These are phyloP conservation scores for Dichetophora obliterata DNA, from an alignment of 2,888 invertebrate genomes.

Conservation along the genomic window DNA sequence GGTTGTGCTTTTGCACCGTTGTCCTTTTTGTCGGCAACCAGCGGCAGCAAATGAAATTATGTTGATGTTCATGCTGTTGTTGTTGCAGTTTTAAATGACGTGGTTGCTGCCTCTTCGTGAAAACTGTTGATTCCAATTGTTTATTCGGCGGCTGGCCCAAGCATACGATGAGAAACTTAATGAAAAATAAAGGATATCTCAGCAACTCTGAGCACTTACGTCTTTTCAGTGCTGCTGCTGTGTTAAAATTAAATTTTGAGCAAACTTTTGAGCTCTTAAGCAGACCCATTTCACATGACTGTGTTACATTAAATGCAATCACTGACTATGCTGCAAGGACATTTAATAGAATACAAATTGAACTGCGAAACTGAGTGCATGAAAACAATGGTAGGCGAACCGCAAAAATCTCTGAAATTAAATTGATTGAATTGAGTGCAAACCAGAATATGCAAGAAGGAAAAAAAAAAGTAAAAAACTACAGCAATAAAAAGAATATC, in stretches of 20 bases:
- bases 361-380: constrained; percentile 7
- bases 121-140: constrained; percentile 33
- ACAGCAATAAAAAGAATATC: background rate
- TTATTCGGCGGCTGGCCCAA: background rate
- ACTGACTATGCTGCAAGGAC: background rate
- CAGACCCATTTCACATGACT: too few species aligned
- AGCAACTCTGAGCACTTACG: too few species aligned
- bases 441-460: background rate
- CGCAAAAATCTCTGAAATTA: constrained; percentile 31
- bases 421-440: constrained; percentile 38
- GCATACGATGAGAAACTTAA: background rate
- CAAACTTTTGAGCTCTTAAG: background rate
- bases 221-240: too few species aligned
- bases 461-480: background rate
- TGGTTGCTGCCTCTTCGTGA: constrained; percentile 18
- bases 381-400: constrained; percentile 19
- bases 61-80: background rate
- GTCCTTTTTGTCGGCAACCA: background rate
- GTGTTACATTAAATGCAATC: background rate
- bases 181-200: background rate
- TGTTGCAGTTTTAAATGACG: background rate
- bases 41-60: constrained; percentile 22
- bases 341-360: constrained; percentile 26
- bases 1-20: background rate
- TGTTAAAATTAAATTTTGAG: constrained; percentile 4